Conservation (phyloP, 2,797 vertebrate species). For the Melanotaenia pygmaea region DNA sequence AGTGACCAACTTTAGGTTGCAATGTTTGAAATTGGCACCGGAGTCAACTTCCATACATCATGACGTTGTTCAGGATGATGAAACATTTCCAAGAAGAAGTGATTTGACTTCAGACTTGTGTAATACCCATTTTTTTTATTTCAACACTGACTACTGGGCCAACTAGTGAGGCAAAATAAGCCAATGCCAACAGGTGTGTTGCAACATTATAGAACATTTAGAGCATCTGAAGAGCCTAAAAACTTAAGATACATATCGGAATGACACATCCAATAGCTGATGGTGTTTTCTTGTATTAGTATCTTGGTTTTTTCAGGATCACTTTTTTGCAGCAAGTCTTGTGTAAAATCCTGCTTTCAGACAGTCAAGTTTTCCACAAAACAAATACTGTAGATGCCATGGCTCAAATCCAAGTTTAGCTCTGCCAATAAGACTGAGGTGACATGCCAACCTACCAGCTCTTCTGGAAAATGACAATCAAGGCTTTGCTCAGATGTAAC, state of each 20-base stretch:
- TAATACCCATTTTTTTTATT: background rate
- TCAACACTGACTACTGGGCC: no score
- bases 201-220: background rate
- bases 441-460: conserved; percentile 13
- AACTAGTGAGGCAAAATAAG: background rate
- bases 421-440: conserved; percentile 10
- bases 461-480: conserved; percentile 22
- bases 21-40: conserved; percentile 1
- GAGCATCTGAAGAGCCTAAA: background rate
- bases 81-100: background rate
- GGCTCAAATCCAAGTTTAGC: conserved; percentile 16
- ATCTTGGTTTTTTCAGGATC: background rate
- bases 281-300: background rate
- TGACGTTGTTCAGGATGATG: conserved; percentile 3
- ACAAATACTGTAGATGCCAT: background rate
- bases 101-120: background rate
- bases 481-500: conserved; percentile 1
- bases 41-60: background rate
- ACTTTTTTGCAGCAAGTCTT: background rate
- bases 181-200: background rate
- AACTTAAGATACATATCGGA: no score
- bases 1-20: background rate
- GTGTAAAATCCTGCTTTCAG: background rate
- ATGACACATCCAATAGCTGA: no score
- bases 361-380: background rate